Evolutionary conservation across 2,113 vertebrate species (phyloP).

Genomic region (Mesitornis unicolor): DNA sequence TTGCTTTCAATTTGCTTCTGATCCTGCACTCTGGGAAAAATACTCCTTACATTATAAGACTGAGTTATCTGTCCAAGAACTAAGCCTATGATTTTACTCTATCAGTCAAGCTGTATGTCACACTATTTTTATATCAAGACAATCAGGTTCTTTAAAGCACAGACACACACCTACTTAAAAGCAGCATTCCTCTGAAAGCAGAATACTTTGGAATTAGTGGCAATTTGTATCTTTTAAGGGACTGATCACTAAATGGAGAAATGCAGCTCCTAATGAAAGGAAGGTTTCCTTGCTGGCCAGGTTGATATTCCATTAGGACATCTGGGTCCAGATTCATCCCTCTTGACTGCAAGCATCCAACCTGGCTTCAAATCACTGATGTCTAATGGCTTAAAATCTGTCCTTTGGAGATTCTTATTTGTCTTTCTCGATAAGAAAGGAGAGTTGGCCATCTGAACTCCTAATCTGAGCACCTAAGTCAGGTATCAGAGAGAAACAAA

Average conservation of each 20-base stretch:
- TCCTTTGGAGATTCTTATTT: neutral
- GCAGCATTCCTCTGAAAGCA: neutral
- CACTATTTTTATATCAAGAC: slow-evolving; percentile 44
- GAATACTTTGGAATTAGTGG: neutral
- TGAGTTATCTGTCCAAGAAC: slow-evolving; percentile 50
- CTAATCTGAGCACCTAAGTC: neutral
- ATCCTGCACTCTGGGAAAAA: slow-evolving; percentile 28
- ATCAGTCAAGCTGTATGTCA: slow-evolving; percentile 54
- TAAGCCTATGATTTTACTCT: slow-evolving; percentile 44
- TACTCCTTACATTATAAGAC: neutral
- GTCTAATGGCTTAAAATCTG: neutral
- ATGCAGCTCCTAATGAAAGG: neutral
- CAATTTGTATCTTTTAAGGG: slow-evolving; percentile 2
- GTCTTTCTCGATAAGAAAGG: neutral
- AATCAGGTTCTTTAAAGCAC: slow-evolving; percentile 43
- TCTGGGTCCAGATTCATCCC: neutral
- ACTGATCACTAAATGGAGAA: neutral
- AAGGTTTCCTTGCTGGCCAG: neutral
- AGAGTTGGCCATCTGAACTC: neutral
- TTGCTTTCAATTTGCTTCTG: slow-evolving; percentile 43
- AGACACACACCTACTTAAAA: slow-evolving; percentile 44
- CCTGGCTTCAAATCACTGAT: neutral
- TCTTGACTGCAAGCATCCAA: neutral
- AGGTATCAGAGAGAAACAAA: neutral
- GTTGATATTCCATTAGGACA: neutral